Conservation (phyloP, 2,113 vertebrate genomes). For the Phylloscopus whistleri region DNA sequence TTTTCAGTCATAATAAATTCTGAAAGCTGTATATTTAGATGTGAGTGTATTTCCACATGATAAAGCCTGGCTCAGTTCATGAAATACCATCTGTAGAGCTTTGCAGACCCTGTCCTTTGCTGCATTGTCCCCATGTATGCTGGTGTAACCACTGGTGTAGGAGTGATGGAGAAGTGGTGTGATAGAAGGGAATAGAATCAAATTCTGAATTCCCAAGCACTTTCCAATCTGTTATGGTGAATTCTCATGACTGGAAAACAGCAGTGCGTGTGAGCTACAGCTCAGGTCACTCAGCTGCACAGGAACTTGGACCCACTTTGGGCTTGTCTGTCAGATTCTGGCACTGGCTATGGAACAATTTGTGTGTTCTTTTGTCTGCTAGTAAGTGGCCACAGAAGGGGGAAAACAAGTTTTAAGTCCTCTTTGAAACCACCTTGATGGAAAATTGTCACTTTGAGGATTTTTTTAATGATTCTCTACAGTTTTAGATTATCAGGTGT, state of each 20-base stretch:
- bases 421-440: background rate
- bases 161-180: background rate
- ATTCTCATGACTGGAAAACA: background rate
- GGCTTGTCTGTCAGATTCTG: background rate
- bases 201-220: background rate
- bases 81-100: background rate
- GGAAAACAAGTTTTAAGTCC: background rate
- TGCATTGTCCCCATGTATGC: background rate
- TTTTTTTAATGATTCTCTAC: background rate
- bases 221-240: background rate
- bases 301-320: background rate
- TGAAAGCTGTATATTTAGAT: background rate
- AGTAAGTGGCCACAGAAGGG: background rate
- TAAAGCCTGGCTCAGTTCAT: background rate
- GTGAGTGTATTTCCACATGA: background rate
- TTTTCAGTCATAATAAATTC: background rate
- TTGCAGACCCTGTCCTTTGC: background rate
- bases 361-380: background rate
- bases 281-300: background rate
- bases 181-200: background rate
- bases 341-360: background rate
- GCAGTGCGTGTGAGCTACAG: background rate
- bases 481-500: background rate
- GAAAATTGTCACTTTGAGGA: accelerated
- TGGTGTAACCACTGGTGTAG: background rate